phyloP scores from a whole-genome alignment of 2,888 invertebrate species.

The Amphimallon solstitiale region DNA sequence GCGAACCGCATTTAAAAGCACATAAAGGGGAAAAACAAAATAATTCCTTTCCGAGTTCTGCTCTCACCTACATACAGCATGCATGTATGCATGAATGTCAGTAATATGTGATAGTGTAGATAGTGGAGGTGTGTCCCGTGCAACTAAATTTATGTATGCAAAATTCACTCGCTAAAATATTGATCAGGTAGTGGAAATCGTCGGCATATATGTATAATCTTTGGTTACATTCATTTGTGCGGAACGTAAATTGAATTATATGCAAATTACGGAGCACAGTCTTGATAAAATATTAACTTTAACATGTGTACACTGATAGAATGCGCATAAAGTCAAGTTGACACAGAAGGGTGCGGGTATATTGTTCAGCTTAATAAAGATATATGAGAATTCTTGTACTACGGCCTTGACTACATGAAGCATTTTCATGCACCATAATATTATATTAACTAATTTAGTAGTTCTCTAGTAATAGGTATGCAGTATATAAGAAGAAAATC shows the following conservation, averaged over 20 bases:
- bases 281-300: constrained; percentile 1
- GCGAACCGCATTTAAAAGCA: not conserved
- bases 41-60: too few species aligned
- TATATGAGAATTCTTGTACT: too few species aligned
- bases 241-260: constrained; percentile 2
- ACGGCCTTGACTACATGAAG: too few species aligned
- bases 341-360: not conserved
- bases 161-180: constrained; percentile 8
- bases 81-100: too few species aligned
- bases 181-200: constrained; percentile 1
- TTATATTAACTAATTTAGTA: too few species aligned
- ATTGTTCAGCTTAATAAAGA: too few species aligned
- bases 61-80: not conserved
- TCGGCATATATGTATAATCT: not conserved
- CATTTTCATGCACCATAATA: too few species aligned
- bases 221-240: not conserved
- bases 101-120: not conserved
- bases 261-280: not conserved
- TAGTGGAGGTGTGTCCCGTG: not conserved
- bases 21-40: too few species aligned
- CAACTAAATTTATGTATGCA: constrained; percentile 1
- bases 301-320: not conserved
- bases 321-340: not conserved
- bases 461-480: too few species aligned
- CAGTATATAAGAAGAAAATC: too few species aligned